These are phyloP conservation scores for Sarcophaga variegata DNA, from an alignment of 2,888 invertebrate species.

Conservation along the genomic window DNA sequence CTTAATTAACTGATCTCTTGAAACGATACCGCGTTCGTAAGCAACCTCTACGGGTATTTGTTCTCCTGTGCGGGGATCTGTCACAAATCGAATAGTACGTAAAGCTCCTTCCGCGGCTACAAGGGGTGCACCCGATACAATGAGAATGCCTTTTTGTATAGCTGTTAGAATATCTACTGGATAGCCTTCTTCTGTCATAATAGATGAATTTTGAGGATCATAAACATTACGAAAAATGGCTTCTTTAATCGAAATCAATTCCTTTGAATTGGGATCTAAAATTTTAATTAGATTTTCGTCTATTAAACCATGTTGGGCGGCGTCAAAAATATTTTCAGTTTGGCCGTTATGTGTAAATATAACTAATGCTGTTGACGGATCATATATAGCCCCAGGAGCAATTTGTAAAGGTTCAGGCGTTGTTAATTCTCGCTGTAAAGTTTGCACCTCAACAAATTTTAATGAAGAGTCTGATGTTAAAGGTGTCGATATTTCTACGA, in stretches of 20 bases:
- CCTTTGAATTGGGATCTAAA: constrained; percentile 87
- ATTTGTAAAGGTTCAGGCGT: constrained; percentile 88
- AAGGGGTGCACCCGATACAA: constrained; percentile 89
- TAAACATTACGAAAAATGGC: constrained; percentile 90
- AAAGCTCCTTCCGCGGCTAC: constrained; percentile 87
- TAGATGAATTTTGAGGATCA: constrained; percentile 87
- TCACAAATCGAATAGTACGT: constrained; percentile 86
- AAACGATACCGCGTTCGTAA: constrained; percentile 88
- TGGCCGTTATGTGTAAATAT: constrained; percentile 88
- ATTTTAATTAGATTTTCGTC: constrained; percentile 87
- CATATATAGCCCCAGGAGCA: constrained; percentile 88
- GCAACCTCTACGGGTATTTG: constrained; percentile 91
- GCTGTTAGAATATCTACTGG: constrained; percentile 88
- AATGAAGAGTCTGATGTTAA: constrained; percentile 82
- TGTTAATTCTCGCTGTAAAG: constrained; percentile 81
- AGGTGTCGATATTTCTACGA: constrained; percentile 86
- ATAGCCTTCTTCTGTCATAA: constrained; percentile 86
- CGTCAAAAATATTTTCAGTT: constrained; percentile 88
- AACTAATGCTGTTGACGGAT: constrained; percentile 89
- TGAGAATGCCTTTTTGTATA: constrained; percentile 89
- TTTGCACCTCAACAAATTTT: constrained; percentile 82
- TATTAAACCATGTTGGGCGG: constrained; percentile 89
- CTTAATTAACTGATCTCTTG: constrained; percentile 79
- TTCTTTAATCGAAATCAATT: constrained; percentile 87
- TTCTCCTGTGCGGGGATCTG: constrained; percentile 91